These are phyloP conservation scores for Pristionchus maxplancki DNA, from an alignment of 2,888 invertebrate species.

Conservation along the genomic window DNA sequence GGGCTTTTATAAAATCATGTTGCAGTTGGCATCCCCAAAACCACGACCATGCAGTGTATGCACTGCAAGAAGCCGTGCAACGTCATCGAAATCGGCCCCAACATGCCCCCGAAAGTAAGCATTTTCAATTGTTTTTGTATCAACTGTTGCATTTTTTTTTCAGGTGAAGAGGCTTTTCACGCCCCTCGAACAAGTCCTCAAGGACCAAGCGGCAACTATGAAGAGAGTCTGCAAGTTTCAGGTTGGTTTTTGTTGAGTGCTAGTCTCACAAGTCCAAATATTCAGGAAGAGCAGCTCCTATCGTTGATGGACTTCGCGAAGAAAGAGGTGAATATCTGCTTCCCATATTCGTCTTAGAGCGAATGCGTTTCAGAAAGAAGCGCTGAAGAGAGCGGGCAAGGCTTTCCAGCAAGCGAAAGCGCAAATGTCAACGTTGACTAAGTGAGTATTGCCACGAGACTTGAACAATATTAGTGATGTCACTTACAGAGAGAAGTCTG, in stretches of 20 bases:
- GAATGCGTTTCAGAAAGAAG: neutral
- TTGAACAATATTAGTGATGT: neutral
- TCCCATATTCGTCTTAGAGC: neutral
- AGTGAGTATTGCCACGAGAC: neutral
- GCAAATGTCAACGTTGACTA: neutral
- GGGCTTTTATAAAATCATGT: no score
- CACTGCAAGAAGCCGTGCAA: slow-evolving; percentile 44
- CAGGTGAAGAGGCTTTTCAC: slow-evolving; percentile 43
- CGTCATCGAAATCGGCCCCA: slow-evolving; percentile 28
- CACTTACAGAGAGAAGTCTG: neutral
- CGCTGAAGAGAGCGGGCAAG: neutral
- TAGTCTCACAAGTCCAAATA: neutral
- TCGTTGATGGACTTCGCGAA: slow-evolving; percentile 7
- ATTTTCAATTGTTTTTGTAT: neutral
- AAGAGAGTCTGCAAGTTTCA: slow-evolving; percentile 12
- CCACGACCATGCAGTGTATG: neutral
- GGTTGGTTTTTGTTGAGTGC: neutral
- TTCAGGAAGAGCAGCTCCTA: slow-evolving; percentile 4
- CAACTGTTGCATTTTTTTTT: neutral
- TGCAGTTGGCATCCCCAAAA: neutral
- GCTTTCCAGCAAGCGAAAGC: neutral
- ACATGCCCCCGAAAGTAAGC: slow-evolving; percentile 20
- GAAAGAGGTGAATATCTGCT: neutral
- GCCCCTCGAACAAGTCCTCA: neutral
- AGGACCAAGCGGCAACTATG: neutral